A percentile compares a stretch with the other conserved stretches of the same genome.
phyloP scores from a whole-genome alignment of 1,140 invertebrate genomes.

The Ostrea edulis region DNA sequence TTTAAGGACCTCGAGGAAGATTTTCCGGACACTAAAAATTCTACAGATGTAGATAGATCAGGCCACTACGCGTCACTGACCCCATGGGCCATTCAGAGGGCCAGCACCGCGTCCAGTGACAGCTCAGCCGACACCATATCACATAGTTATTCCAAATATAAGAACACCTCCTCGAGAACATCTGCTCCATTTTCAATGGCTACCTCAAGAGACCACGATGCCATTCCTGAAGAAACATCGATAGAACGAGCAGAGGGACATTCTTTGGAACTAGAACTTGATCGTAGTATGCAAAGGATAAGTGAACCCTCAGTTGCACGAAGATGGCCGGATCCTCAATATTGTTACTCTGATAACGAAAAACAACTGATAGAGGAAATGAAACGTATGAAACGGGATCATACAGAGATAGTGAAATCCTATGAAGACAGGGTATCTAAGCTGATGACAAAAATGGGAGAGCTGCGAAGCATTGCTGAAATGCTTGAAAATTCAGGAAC shows the following conservation, averaged over 20 bases:
- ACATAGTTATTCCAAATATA: conserved; percentile 61
- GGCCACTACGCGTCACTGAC: conserved; percentile 47
- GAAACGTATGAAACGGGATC: conserved; percentile 76
- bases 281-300: conserved; percentile 41
- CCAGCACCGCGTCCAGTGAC: conserved; percentile 67
- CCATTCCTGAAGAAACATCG: conserved; percentile 67
- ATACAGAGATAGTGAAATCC: conserved; percentile 69
- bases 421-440: conserved; percentile 77
- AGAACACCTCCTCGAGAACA: conserved; percentile 54
- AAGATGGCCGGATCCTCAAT: conserved; percentile 63
- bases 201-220: conserved; percentile 60
- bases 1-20: conserved; percentile 58
- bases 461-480: conserved; percentile 75
- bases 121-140: conserved; percentile 66
- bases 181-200: conserved; percentile 43
- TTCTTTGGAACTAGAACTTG: conserved; percentile 57
- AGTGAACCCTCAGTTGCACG: conserved; percentile 34
- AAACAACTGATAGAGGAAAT: conserved; percentile 78
- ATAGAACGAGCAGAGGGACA: conserved; percentile 50
- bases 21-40: conserved; percentile 48
- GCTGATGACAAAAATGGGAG: conserved; percentile 77
- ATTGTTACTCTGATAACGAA: conserved; percentile 77
- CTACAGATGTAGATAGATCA: conserved; percentile 31
- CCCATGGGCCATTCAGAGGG: conserved; percentile 57
- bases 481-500: conserved; percentile 76